phyloP scores from a whole-genome alignment of 2,113 vertebrate species.

The Neoarius graeffei region DNA sequence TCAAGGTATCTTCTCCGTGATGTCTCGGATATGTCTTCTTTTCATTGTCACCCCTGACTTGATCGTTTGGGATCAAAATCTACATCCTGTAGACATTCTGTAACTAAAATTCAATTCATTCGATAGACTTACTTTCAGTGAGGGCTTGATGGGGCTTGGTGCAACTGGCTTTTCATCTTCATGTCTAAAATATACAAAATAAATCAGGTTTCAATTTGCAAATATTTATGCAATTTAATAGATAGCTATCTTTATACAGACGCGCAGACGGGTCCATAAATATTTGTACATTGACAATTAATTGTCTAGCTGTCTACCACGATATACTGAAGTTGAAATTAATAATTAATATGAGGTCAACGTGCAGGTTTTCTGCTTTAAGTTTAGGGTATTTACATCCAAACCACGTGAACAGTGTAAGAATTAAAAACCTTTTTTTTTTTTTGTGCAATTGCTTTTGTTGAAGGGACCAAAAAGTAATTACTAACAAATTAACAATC shows the following conservation, averaged over 20 bases:
- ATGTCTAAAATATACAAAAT: slow-evolving; percentile 53
- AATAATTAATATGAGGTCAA: background rate
- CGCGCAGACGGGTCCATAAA: background rate
- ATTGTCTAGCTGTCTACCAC: background rate
- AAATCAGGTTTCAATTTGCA: background rate
- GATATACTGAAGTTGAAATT: background rate
- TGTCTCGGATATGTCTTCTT: background rate
- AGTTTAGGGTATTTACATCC: background rate
- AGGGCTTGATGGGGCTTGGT: slow-evolving; percentile 56
- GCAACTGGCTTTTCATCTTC: slow-evolving; percentile 63
- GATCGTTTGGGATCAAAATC: background rate
- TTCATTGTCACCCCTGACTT: background rate
- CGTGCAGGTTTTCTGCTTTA: background rate
- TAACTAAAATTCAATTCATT: background rate
- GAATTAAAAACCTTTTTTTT: background rate
- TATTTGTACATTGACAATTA: background rate
- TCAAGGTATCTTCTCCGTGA: background rate
- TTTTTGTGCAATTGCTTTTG: background rate
- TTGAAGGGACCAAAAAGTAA: background rate
- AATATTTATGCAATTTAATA: background rate
- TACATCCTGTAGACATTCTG: background rate
- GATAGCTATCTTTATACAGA: background rate
- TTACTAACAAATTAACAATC: background rate
- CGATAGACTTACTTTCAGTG: slow-evolving; percentile 60
- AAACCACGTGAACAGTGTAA: background rate